phyloP scores from a whole-genome alignment of 2,888 invertebrate genomes.

The Teleogryllus oceanicus region DNA sequence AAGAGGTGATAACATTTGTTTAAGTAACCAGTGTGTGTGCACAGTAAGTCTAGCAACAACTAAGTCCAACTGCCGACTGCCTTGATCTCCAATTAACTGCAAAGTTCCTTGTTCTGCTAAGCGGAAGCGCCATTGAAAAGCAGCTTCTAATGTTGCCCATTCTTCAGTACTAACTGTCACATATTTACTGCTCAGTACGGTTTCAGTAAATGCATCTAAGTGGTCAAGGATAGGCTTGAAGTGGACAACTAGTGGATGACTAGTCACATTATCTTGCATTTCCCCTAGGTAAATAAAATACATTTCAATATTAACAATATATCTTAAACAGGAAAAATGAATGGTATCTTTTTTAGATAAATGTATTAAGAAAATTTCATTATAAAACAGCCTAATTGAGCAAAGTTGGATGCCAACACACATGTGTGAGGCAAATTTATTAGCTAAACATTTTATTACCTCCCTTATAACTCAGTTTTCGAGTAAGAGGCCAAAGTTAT shows the following conservation, averaged over 20 bases:
- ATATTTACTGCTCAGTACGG: constrained; percentile 44
- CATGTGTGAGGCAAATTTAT: no score
- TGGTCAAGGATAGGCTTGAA: constrained; percentile 52
- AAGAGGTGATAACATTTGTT: constrained; percentile 54
- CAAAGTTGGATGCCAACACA: no score
- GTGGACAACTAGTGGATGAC: constrained; percentile 53
- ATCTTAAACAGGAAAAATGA: not conserved
- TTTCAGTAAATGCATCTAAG: constrained; percentile 51
- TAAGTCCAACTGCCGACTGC: constrained; percentile 47
- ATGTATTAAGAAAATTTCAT: no score
- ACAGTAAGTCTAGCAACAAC: constrained; percentile 60
- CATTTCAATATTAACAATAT: not conserved
- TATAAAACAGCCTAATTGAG: no score
- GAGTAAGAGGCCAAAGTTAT: no score
- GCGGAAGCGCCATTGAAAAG: constrained; percentile 56
- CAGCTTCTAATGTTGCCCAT: constrained; percentile 50
- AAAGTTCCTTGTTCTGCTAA: constrained; percentile 49
- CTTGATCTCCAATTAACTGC: constrained; percentile 43
- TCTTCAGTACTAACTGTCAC: constrained; percentile 46
- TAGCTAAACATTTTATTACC: no score
- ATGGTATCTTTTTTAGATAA: no score
- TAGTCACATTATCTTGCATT: constrained; percentile 41
- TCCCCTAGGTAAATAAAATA: constrained; percentile 30
- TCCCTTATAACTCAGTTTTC: no score
- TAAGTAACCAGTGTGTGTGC: constrained; percentile 72